A percentile compares a stretch with the other conserved stretches of the same genome.
Conservation (phyloP, 2,113 vertebrate species). For the Aepyceros melampus region DNA sequence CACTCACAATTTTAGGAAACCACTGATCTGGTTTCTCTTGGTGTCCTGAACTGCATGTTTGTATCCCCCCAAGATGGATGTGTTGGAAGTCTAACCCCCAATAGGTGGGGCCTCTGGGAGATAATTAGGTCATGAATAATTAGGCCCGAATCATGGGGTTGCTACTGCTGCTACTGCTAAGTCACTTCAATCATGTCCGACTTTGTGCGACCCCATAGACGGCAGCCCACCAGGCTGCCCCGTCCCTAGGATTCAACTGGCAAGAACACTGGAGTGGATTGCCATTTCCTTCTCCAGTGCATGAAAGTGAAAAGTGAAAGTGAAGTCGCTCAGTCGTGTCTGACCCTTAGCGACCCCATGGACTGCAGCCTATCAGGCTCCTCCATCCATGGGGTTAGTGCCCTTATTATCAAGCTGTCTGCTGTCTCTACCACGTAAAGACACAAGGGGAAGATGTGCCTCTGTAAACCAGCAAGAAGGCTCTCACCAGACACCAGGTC, state of each 20-base stretch:
- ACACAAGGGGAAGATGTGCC: not conserved
- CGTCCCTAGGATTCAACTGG: no score
- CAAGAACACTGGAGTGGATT: no score
- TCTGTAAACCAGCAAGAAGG: not conserved
- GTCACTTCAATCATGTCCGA: no score
- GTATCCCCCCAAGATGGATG: not conserved
- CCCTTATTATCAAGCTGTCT: not conserved
- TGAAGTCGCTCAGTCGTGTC: accelerated
- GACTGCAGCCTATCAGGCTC: no score
- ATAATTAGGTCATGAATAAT: not conserved
- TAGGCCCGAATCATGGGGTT: not conserved
- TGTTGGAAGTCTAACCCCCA: not conserved
- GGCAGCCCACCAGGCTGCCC: no score
- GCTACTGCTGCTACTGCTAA: no score
- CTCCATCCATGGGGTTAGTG: not conserved
- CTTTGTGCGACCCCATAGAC: no score
- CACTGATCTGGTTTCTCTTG: not conserved
- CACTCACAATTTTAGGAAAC: not conserved
- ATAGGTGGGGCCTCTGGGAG: not conserved
- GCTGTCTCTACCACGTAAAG: not conserved
- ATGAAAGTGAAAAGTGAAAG: no score
- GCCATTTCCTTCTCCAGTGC: no score
- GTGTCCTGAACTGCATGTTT: no score
- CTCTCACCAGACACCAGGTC: not conserved
- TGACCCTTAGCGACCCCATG: no score